Evolutionary conservation across 2,888 invertebrate species (phyloP).

Genomic region (Ephialtes manifestator): DNA sequence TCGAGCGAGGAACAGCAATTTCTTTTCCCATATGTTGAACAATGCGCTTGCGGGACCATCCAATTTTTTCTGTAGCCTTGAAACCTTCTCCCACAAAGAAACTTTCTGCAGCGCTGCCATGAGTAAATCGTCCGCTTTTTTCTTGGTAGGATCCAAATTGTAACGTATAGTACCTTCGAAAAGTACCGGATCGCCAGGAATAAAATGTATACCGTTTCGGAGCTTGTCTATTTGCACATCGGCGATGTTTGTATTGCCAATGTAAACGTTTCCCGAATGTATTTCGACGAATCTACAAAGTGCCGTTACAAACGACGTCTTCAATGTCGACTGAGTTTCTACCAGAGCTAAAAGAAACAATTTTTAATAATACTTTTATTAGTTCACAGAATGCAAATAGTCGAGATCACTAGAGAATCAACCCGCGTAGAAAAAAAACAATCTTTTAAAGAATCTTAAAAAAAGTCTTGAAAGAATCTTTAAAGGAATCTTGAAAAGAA

Average conservation of each 20-base stretch:
- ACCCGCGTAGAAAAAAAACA: no score
- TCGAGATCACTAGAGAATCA: no score
- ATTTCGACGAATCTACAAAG: slow-evolving; percentile 74
- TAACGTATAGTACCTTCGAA: slow-evolving; percentile 76
- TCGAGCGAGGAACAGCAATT: slow-evolving; percentile 74
- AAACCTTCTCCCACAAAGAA: slow-evolving; percentile 76
- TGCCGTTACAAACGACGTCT: slow-evolving; percentile 72
- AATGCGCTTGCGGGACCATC: slow-evolving; percentile 72
- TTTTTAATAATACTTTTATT: not conserved
- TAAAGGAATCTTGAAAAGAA: no score
- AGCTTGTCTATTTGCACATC: slow-evolving; percentile 71
- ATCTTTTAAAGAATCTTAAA: no score
- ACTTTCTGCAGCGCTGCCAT: slow-evolving; percentile 75
- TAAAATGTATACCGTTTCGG: slow-evolving; percentile 73
- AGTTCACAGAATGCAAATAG: no score
- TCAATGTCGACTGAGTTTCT: slow-evolving; percentile 66
- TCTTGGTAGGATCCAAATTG: slow-evolving; percentile 75
- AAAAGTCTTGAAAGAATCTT: no score
- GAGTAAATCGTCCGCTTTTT: slow-evolving; percentile 70
- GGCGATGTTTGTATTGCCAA: slow-evolving; percentile 72
- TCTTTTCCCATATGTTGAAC: slow-evolving; percentile 74
- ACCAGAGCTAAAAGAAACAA: slow-evolving; percentile 64
- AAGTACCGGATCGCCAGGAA: slow-evolving; percentile 74
- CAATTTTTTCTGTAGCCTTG: slow-evolving; percentile 73
- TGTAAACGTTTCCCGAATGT: slow-evolving; percentile 73